Conservation (phyloP, 2,888 invertebrate genomes). For the Dolomedes plantarius region DNA sequence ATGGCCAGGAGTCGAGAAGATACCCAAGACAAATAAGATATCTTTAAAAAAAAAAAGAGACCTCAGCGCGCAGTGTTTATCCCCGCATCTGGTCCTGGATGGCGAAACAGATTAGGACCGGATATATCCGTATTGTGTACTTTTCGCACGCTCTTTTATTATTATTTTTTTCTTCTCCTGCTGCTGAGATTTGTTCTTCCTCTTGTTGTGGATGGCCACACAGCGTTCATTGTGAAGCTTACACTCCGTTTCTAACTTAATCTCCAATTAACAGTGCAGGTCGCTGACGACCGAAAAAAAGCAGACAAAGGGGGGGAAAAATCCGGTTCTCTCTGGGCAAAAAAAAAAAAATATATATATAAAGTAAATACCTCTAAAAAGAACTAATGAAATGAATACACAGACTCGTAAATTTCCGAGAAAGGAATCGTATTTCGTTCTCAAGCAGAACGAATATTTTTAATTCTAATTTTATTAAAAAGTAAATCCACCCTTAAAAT, state of each 20-base stretch:
- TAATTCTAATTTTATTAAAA: too few species aligned
- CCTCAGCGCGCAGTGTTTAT: background rate
- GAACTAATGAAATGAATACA: too few species aligned
- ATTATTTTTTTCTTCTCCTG: too few species aligned
- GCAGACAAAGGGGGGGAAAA: background rate
- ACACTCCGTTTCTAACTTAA: background rate
- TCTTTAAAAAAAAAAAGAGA: background rate
- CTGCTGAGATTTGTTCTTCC: background rate
- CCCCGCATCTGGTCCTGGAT: slow-evolving; percentile 7
- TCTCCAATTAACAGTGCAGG: slow-evolving; percentile 10
- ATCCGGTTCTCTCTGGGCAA: background rate
- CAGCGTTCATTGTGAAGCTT: background rate
- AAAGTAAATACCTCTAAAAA: too few species aligned
- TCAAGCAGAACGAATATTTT: too few species aligned
- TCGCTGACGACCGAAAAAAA: background rate
- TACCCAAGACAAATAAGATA: background rate
- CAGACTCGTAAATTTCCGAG: background rate
- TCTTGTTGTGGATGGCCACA: slow-evolving; percentile 1
- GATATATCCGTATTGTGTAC: slow-evolving; percentile 23
- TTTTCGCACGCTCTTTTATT: slow-evolving; percentile 26
- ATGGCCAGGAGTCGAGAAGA: background rate
- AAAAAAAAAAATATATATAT: too few species aligned
- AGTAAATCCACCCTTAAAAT: too few species aligned
- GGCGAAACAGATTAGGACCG: slow-evolving; percentile 22
- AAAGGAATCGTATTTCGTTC: background rate